These are phyloP conservation scores for Thecophora atra DNA, from an alignment of 2,888 invertebrate species.

Conservation along the genomic window DNA sequence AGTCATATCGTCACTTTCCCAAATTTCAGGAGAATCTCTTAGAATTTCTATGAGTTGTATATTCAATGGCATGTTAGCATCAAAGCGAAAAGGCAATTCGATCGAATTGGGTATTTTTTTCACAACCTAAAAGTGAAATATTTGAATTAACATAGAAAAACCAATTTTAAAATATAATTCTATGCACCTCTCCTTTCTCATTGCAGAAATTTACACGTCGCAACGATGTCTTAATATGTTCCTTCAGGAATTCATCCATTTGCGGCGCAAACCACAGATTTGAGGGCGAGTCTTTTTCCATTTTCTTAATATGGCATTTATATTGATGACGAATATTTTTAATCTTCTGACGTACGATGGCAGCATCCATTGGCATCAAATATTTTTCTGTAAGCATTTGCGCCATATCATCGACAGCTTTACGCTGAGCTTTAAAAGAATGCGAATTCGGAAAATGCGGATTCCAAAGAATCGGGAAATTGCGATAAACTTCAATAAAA, in stretches of 20 bases:
- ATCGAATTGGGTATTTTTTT: not conserved
- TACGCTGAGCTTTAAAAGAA: conserved; percentile 22
- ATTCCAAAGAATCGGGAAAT: conserved; percentile 26
- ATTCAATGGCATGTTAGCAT: conserved; percentile 4
- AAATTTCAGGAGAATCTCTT: not conserved
- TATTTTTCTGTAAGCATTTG: conserved; percentile 8
- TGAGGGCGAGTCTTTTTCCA: not conserved
- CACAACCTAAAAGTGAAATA: not conserved
- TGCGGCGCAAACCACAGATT: conserved; percentile 17
- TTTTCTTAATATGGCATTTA: conserved; percentile 15
- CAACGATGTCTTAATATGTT: conserved; percentile 13
- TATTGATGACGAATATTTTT: conserved; percentile 23
- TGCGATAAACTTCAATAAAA: conserved; percentile 10
- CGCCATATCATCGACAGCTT: conserved; percentile 15
- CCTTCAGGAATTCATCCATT: conserved; percentile 12
- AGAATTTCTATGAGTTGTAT: not conserved
- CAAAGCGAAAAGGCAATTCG: conserved; percentile 20
- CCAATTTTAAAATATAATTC: no score
- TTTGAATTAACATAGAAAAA: no score
- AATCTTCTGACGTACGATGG: conserved; percentile 13
- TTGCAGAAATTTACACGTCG: not conserved
- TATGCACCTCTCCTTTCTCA: no score
- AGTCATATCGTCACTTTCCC: conserved; percentile 1
- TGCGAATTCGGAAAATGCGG: conserved; percentile 5
- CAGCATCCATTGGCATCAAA: conserved; percentile 21